These are phyloP conservation scores for Sebastes iracundus DNA, from an alignment of 2,797 vertebrate species.

Conservation along the genomic window DNA sequence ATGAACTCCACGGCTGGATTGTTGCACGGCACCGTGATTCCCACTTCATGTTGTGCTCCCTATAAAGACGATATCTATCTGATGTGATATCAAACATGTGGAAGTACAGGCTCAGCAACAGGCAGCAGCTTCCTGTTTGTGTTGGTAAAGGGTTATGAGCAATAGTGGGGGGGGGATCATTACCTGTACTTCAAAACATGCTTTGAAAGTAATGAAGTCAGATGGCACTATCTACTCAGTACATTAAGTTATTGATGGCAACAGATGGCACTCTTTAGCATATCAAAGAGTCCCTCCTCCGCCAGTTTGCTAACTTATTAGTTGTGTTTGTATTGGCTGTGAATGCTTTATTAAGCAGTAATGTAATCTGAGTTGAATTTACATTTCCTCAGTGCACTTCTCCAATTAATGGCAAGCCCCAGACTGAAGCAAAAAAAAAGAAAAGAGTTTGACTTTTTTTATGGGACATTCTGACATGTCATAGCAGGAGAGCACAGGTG, in stretches of 20 bases:
- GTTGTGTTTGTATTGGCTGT: slow-evolving; percentile 35
- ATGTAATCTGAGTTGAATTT: slow-evolving; percentile 16
- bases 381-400: slow-evolving; percentile 1
- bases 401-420: neutral
- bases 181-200: slow-evolving; percentile 53
- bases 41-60: slow-evolving; percentile 4
- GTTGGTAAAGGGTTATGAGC: slow-evolving; percentile 40
- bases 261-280: slow-evolving; percentile 63
- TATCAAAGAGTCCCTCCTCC: slow-evolving; percentile 44
- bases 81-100: slow-evolving; percentile 41
- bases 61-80: slow-evolving; percentile 16
- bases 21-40: neutral
- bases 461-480: neutral
- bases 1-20: slow-evolving; percentile 16
- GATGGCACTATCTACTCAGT: slow-evolving; percentile 39
- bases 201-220: slow-evolving; percentile 67
- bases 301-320: slow-evolving; percentile 43
- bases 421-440: neutral
- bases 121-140: slow-evolving; percentile 41
- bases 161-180: slow-evolving; percentile 8
- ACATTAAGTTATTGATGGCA: slow-evolving; percentile 57
- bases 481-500: neutral
- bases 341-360: slow-evolving; percentile 6
- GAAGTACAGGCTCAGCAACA: slow-evolving; percentile 30
- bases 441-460: neutral